Evolutionary conservation across 1,140 invertebrate species (phyloP), one percentile per base, ranked within the genome.

Genomic region (Philaenus spumarius): DNA sequence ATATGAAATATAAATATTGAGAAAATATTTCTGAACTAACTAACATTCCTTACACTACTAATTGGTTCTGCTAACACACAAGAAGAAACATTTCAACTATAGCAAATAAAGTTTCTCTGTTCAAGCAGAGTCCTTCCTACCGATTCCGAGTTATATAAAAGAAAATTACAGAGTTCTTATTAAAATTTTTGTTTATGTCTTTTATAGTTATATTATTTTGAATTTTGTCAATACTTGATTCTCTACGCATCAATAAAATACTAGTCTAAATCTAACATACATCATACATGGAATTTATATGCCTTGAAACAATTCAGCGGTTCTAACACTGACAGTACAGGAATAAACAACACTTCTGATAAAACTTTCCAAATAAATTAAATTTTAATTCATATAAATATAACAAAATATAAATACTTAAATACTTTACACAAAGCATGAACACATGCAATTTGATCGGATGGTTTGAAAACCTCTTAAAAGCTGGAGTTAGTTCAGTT

Each of bases 191-290:
- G 20, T 9, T 45, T 45, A 7, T n/a, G n/a, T n/a, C n/a, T n/a
- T n/a, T n/a, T 9, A 45, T 6, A 17, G 20, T 9, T 9, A 15
- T 15, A 14, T 12, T 48, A 11, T 48, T 12, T 30, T 6, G 22
- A 51, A 51, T 51, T 51, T 51, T 24, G 30, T 24, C 37, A 24
- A 51, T 35, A 51, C 37, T 35, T 35, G 24, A 35, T 51, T 35
- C 48, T 35, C 30, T 35, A 24, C 37, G 48, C 47, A 58, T 48
- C 20, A 57, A 45, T 45, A 37, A 48, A 58, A 58, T 23, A 26
- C 55, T 58, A 58, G 23, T 58, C 55, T 58, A 58, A 58, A 19
- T 19, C 55, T 58, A 58, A 58, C n/a, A n/a, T n/a, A n/a, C n/a
- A n/a, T n/a, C 55, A 54, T 54, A 54, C 35, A 58, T 58, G 55